These are phyloP conservation scores for Polypterus senegalus DNA, from an alignment of 2,113 vertebrate genomes.

Conservation along the genomic window DNA sequence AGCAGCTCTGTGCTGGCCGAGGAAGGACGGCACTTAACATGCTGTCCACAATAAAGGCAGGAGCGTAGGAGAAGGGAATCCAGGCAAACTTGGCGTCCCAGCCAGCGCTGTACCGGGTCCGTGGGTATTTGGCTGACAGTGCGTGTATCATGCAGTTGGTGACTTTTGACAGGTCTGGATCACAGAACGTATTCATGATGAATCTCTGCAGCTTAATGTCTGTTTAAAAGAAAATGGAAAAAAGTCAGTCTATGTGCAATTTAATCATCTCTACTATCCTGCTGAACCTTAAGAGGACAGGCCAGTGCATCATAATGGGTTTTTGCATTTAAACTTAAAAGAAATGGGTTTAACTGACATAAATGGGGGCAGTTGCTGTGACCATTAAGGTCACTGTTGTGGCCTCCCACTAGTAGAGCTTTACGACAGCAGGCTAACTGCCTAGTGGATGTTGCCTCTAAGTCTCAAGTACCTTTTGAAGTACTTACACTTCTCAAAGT, in stretches of 20 bases:
- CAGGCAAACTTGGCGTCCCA: conserved; percentile 90
- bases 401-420: neutral
- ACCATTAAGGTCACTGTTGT: too few species aligned
- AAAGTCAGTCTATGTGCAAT: neutral
- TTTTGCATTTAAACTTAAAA: too few species aligned
- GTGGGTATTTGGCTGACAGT: conserved; percentile 58
- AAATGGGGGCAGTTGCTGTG: too few species aligned
- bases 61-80: conserved; percentile 84
- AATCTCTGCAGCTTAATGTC: conserved; percentile 64
- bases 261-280: too few species aligned
- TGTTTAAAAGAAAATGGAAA: conserved; percentile 23
- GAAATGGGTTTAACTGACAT: too few species aligned
- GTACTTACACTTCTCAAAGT: conserved; percentile 68
- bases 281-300: too few species aligned
- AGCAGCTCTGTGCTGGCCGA: conserved; percentile 49
- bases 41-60: conserved; percentile 62
- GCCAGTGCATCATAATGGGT: too few species aligned
- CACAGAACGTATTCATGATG: conserved; percentile 69
- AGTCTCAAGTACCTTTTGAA: neutral
- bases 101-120: conserved; percentile 77
- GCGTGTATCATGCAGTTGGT: conserved; percentile 76
- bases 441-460: too few species aligned
- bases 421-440: neutral
- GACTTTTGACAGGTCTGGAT: conserved; percentile 74
- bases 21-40: conserved; percentile 64